Conservation (phyloP, 23 tunicate species). For the Botrylloides violaceus region DNA sequence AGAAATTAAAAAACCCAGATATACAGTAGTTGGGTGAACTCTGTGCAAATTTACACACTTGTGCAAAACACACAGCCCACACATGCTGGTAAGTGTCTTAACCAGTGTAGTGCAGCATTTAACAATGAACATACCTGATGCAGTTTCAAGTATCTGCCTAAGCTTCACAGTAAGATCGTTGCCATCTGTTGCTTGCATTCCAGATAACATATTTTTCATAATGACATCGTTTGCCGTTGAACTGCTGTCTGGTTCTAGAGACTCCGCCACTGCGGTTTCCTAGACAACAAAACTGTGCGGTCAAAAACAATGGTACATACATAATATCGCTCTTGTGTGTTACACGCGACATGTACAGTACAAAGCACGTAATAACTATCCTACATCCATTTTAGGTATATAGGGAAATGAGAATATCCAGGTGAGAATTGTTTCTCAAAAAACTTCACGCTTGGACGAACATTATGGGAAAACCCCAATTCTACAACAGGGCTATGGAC, state of each 20-base stretch:
- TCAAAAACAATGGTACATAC: too few species aligned
- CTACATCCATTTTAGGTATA: too few species aligned
- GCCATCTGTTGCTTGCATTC: conserved; percentile 9
- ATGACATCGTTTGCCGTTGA: background rate
- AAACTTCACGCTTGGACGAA: background rate
- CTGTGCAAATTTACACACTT: too few species aligned
- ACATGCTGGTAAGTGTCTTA: background rate
- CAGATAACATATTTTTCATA: conserved; percentile 14
- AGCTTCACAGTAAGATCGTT: conserved; percentile 50
- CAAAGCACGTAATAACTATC: too few species aligned
- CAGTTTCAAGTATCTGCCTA: conserved; percentile 60
- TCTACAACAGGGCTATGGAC: background rate
- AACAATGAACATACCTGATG: conserved; percentile 41
- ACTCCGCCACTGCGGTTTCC: conserved; percentile 23
- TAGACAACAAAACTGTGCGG: too few species aligned
- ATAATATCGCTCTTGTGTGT: too few species aligned
- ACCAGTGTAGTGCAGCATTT: background rate
- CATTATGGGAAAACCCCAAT: background rate
- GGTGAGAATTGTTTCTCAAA: background rate
- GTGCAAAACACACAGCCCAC: too few species aligned
- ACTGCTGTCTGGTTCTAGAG: conserved; percentile 38
- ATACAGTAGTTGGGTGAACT: too few species aligned
- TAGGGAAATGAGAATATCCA: too few species aligned
- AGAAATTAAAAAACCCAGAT: too few species aligned
- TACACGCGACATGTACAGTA: too few species aligned